Evolutionary conservation across 2,797 vertebrate genomes (phyloP).

Genomic region (Thunnus albacares): DNA sequence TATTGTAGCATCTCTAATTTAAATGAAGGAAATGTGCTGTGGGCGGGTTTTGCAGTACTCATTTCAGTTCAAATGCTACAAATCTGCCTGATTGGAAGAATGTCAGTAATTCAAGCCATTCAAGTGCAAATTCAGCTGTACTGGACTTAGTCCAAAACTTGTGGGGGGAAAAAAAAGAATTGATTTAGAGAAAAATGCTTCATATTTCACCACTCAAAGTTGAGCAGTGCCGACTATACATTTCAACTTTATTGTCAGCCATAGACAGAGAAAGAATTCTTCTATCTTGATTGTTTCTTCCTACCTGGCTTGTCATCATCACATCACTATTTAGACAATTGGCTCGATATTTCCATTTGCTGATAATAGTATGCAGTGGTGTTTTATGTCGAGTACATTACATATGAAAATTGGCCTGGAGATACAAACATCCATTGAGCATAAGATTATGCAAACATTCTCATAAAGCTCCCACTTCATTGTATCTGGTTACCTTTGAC

Average conservation of each 20-base stretch:
- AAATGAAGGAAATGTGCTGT: constrained; percentile 40
- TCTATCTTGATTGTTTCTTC: constrained; percentile 7
- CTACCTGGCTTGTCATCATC: not conserved
- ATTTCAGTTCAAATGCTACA: constrained; percentile 49
- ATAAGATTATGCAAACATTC: constrained; percentile 25
- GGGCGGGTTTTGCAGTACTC: constrained; percentile 12
- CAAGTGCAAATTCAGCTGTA: constrained; percentile 48
- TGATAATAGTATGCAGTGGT: constrained; percentile 24
- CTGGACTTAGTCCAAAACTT: constrained; percentile 29
- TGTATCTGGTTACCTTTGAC: constrained; percentile 22
- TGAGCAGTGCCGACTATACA: not conserved
- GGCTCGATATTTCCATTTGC: constrained; percentile 38
- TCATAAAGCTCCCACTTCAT: constrained; percentile 1
- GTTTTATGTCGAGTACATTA: constrained; percentile 33
- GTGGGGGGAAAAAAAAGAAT: constrained; percentile 13
- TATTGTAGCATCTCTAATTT: constrained; percentile 27
- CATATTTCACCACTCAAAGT: constrained; percentile 14
- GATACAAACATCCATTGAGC: constrained; percentile 28
- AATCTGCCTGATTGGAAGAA: constrained; percentile 55
- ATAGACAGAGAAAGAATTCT: not conserved
- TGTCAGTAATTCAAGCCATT: constrained; percentile 53
- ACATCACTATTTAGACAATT: constrained; percentile 25
- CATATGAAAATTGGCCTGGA: constrained; percentile 21
- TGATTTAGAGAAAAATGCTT: constrained; percentile 13
- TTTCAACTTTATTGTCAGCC: constrained; percentile 17